Evolutionary conservation across 2,888 invertebrate genomes (phyloP).

Genomic region (Pimpla rufipes): DNA sequence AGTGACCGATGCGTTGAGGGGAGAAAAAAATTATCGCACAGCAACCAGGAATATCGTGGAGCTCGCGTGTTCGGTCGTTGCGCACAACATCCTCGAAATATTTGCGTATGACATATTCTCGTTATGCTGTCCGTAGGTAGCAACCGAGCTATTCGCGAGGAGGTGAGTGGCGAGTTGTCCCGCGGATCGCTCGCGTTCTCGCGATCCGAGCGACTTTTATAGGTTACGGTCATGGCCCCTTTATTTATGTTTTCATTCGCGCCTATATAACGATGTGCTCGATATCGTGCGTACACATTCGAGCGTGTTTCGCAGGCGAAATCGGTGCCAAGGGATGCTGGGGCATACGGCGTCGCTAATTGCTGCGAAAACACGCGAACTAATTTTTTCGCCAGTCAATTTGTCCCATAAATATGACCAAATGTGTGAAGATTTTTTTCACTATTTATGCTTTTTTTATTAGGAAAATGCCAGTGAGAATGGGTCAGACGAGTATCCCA

Average conservation of each 20-base stretch:
- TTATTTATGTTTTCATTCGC: slow-evolving; percentile 69
- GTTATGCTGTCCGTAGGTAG: slow-evolving; percentile 65
- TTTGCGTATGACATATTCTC: slow-evolving; percentile 48
- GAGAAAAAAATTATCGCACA: slow-evolving; percentile 51
- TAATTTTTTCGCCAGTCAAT: no score
- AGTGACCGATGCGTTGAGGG: slow-evolving; percentile 61
- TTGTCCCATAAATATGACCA: neutral
- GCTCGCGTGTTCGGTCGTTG: slow-evolving; percentile 33
- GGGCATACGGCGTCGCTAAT: slow-evolving; percentile 2
- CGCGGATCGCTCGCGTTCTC: neutral
- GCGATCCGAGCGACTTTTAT: slow-evolving; percentile 33
- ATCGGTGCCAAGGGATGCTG: slow-evolving; percentile 1
- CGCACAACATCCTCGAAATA: slow-evolving; percentile 29
- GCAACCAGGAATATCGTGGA: slow-evolving; percentile 46
- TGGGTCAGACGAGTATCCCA: slow-evolving; percentile 76
- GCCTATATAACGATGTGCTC: slow-evolving; percentile 30
- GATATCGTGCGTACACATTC: slow-evolving; percentile 39
- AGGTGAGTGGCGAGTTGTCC: slow-evolving; percentile 44
- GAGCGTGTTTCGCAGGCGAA: slow-evolving; percentile 16
- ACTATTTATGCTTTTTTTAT: slow-evolving; percentile 11
- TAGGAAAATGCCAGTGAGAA: slow-evolving; percentile 76
- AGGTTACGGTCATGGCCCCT: slow-evolving; percentile 68
- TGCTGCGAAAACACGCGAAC: neutral
- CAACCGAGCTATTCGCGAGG: slow-evolving; percentile 58
- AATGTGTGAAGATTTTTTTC: neutral